Percentiles rank a stretch among this genome's conserved stretches.
Evolutionary conservation across 2,888 invertebrate species (phyloP).

Genomic region (Sarcophaga carnaria): DNA sequence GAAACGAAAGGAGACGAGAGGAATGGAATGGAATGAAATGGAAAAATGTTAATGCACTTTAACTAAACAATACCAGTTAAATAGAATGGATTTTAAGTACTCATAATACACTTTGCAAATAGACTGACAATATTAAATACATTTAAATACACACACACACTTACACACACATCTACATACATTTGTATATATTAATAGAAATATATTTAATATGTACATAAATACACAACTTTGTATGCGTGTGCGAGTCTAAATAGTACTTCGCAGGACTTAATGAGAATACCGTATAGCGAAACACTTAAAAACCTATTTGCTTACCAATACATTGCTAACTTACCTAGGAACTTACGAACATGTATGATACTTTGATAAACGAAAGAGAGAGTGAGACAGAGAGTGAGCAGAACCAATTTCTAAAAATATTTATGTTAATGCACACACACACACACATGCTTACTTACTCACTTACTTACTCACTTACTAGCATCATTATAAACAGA

Average conservation of each 20-base stretch:
- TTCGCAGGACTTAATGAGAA: slow-evolving; percentile 31
- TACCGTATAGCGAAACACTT: slow-evolving; percentile 61
- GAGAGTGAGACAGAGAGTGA: neutral
- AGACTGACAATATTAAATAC: slow-evolving; percentile 60
- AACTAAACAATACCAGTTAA: slow-evolving; percentile 39
- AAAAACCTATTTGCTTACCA: slow-evolving; percentile 65
- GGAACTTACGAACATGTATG: no score
- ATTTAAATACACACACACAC: neutral
- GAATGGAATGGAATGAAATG: neutral
- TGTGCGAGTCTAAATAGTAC: no score
- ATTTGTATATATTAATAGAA: neutral
- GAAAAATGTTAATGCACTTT: slow-evolving; percentile 54
- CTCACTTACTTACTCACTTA: no score
- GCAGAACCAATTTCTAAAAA: neutral
- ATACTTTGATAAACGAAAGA: neutral
- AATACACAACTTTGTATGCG: neutral
- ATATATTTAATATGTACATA: neutral
- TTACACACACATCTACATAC: neutral
- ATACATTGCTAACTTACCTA: slow-evolving; percentile 21
- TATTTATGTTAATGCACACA: neutral
- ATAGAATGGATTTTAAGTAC: slow-evolving; percentile 51
- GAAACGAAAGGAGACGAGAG: no score
- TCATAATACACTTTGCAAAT: slow-evolving; percentile 54
- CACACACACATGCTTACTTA: no score
- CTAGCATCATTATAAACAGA: neutral